Percentiles rank a stretch among this genome's conserved stretches.
phyloP scores from a whole-genome alignment of 2,888 invertebrate genomes.

The Melanophora roralis region DNA sequence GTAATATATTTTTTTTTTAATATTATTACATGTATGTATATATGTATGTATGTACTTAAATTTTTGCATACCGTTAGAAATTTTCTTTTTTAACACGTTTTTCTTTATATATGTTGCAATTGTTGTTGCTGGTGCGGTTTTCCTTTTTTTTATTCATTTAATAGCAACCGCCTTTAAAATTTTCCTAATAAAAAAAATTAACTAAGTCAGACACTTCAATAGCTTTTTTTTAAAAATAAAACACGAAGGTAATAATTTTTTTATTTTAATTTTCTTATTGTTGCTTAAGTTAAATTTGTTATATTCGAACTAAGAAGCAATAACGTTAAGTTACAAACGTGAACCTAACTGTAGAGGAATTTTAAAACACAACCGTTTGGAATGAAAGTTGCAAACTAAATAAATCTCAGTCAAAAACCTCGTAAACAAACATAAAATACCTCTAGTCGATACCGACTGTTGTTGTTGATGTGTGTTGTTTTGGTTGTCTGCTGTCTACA shows the following conservation, averaged over 20 bases:
- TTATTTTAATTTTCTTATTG: not conserved
- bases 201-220: not conserved
- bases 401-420: conserved; percentile 70
- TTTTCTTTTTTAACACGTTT: conserved; percentile 18
- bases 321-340: conserved; percentile 30
- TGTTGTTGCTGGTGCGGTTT: not conserved
- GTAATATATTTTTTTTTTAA: not conserved
- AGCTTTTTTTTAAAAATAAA: conserved; percentile 4
- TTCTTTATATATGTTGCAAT: not conserved
- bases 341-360: conserved; percentile 55
- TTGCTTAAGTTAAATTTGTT: not conserved
- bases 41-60: no score
- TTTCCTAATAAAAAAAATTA: not conserved
- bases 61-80: not conserved
- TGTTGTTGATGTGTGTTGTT: not conserved
- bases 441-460: not conserved
- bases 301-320: conserved; percentile 4
- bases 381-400: conserved; percentile 75
- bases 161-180: not conserved
- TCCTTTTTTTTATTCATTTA: not conserved
- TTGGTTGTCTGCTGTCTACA: not conserved
- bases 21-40: no score
- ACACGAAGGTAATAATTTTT: conserved; percentile 1
- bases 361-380: conserved; percentile 71
- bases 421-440: conserved; percentile 14